Evolutionary conservation across 2,113 vertebrate genomes (phyloP), one percentile per base, ranked within the genome.

Genomic region (Trachemys scripta): DNA sequence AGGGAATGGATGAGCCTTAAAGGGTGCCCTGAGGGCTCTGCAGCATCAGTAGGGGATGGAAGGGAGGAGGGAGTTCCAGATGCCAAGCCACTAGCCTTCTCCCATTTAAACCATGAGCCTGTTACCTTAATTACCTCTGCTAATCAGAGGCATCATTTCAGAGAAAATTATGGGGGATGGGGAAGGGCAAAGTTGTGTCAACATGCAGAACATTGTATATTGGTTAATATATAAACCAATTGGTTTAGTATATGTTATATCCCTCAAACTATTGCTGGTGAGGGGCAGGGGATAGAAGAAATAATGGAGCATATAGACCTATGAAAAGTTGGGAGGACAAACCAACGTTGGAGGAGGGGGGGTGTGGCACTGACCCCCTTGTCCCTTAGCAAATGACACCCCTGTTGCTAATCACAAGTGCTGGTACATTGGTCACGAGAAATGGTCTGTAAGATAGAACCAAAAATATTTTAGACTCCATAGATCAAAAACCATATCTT

Each of bases 381-480:
- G 31, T 16, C 62, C 62, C 14, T 17, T n/a, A 65, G 31, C 31
- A 65, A 65, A 31, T 16, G 14, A 35, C 14, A 65, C 14, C 31
- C 31, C 62, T 65, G 29, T 31, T 53, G 51, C 29, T 80, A 16
- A 80, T 80, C 45, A 14, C 6, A n/a, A 13, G 5, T 13, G 29
- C 35, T 76, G 38, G 8, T 11, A 24, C 24, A 42, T 24, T 76
- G 72, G 72, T 45, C 57, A 22, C 1, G 20, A 72, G 72, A 84
- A 7, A 7, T 8, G 10, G 42, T 6, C 42, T n/a, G 35, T 59
- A 59, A 29, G 57, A 59, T 29, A 59, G 85, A 49, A 11, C 35
- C 25, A n/a, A 25, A 80, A n/a, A 31, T 42, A 5, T 4, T 10
- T 17, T 56, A 0, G 0, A 45, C 1, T 7, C 1, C 29, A 27